Percentiles rank a stretch among this genome's conserved stretches.
Conservation (phyloP, 2,888 invertebrate genomes). For the Copidosoma aretas region DNA sequence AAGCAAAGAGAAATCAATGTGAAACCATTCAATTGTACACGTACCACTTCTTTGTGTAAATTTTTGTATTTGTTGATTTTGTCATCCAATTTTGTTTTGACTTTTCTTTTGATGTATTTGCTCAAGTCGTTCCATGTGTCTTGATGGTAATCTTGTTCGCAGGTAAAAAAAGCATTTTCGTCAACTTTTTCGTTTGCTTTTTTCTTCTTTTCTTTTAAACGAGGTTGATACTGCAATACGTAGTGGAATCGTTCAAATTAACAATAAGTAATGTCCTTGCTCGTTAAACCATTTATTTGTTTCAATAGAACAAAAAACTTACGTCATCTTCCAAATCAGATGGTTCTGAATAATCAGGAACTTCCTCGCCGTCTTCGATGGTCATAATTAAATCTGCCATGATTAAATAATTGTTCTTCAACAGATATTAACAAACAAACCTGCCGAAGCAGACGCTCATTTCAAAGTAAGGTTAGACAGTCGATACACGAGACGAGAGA, state of each 20-base stretch:
- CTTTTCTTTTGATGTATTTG: conserved; percentile 81
- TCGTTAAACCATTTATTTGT: conserved; percentile 5
- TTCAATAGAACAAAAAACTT: conserved; percentile 45
- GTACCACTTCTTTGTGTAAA: conserved; percentile 61
- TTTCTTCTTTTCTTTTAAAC: conserved; percentile 78
- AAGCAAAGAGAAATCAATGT: too few relatives aligned
- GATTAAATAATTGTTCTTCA: conserved; percentile 1
- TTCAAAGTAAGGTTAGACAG: conserved; percentile 28
- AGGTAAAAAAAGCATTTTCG: conserved; percentile 80
- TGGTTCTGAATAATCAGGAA: conserved; percentile 80
- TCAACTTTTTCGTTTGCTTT: conserved; percentile 70
- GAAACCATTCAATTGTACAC: conserved; percentile 38
- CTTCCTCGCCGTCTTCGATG: conserved; percentile 82
- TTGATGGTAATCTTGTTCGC: conserved; percentile 79
- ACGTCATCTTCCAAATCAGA: conserved; percentile 84
- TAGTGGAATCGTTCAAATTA: conserved; percentile 16
- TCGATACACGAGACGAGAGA: too few relatives aligned
- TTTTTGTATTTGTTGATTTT: conserved; percentile 73
- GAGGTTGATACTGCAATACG: conserved; percentile 81
- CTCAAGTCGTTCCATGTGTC: conserved; percentile 82
- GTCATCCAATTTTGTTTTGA: conserved; percentile 82
- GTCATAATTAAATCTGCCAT: conserved; percentile 75
- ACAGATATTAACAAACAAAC: conserved; percentile 4
- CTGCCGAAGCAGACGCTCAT: background rate
- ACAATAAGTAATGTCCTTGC: background rate